Evolutionary conservation across 2,888 invertebrate genomes (phyloP).

Genomic region (Lithophane semibrunnea): DNA sequence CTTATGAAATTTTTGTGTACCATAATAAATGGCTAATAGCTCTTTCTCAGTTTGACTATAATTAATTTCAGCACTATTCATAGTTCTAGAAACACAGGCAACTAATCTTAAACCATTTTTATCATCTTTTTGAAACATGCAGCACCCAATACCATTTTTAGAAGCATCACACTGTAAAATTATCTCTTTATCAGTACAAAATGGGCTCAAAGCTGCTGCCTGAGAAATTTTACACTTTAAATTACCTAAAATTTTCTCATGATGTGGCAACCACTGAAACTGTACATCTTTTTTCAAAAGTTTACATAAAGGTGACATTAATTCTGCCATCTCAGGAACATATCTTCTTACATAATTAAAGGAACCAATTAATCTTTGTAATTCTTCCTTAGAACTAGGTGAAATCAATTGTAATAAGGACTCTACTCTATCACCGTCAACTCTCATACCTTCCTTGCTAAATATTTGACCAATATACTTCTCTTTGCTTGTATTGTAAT

Average conservation of each 20-base stretch:
- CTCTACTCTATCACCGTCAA: conserved; percentile 2
- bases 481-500: not conserved
- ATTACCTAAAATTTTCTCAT: not conserved
- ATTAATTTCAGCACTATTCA: too few relatives aligned
- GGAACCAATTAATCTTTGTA: not conserved
- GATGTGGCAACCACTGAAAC: not conserved
- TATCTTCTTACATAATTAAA: conserved; percentile 4
- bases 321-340: conserved; percentile 6
- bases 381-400: conserved; percentile 5
- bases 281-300: not conserved
- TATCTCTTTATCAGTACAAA: conserved; percentile 8
- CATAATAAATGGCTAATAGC: too few relatives aligned
- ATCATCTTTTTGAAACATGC: too few relatives aligned
- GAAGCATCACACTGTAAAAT: conserved; percentile 4
- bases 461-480: conserved; percentile 10
- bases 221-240: conserved; percentile 5
- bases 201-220: conserved; percentile 4
- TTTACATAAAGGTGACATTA: conserved; percentile 2
- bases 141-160: not conserved
- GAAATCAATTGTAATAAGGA: conserved; percentile 6
- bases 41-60: conserved; percentile 1
- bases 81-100: too few relatives aligned
- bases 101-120: too few relatives aligned
- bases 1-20: too few relatives aligned
- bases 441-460: not conserved